A percentile compares a stretch with the other conserved stretches of the same genome.
These are phyloP conservation scores for Hypercompe scribonia DNA, from an alignment of 2,888 invertebrate genomes.

Conservation along the genomic window DNA sequence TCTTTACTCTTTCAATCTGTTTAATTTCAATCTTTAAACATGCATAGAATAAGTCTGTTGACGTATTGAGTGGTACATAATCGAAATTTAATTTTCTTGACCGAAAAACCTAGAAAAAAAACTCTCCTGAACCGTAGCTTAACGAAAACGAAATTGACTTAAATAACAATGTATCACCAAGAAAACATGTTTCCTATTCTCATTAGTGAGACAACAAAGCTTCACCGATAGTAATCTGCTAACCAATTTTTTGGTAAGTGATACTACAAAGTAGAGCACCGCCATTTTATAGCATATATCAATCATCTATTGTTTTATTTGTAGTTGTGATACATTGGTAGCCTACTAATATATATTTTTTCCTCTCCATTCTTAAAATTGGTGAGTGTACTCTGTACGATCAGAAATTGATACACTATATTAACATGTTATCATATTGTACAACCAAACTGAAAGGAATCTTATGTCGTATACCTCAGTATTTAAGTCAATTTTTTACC, in stretches of 20 bases:
- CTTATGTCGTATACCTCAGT: no score
- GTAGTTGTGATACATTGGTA: neutral
- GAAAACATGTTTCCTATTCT: slow-evolving; percentile 14
- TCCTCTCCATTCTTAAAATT: neutral
- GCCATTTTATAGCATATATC: slow-evolving; percentile 13
- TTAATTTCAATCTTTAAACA: neutral
- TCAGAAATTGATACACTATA: neutral
- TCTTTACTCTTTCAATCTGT: neutral
- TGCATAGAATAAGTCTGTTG: neutral
- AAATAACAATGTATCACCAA: neutral
- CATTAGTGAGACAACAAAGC: slow-evolving; percentile 21
- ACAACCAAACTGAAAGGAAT: no score
- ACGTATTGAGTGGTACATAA: neutral
- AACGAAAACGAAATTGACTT: neutral
- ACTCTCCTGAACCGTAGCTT: neutral
- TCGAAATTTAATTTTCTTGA: neutral
- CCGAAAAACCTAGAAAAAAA: neutral
- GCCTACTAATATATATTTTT: neutral
- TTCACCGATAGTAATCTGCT: slow-evolving; percentile 21
- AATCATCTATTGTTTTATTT: slow-evolving; percentile 15
- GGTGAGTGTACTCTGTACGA: neutral
- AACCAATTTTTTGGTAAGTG: slow-evolving; percentile 24
- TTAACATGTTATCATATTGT: neutral
- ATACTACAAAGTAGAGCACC: slow-evolving; percentile 18
- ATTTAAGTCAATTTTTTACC: no score